phyloP scores from a whole-genome alignment of 2,888 invertebrate species.

The Cryptophagus acutangulus region DNA sequence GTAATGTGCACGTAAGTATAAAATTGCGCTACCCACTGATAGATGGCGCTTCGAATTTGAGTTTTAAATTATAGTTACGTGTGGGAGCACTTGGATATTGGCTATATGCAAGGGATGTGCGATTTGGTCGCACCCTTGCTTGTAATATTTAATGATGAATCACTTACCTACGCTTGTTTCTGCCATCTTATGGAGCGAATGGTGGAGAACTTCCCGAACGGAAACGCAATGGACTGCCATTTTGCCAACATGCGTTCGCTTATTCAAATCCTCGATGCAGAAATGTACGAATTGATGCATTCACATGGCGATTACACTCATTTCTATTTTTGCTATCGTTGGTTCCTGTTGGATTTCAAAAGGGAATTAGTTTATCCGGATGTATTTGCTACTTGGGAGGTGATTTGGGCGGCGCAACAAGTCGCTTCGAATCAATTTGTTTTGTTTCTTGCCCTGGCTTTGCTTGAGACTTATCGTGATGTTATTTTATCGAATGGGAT shows the following conservation, averaged over 20 bases:
- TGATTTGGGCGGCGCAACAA: constrained; percentile 90
- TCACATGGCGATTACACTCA: constrained; percentile 94
- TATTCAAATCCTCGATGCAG: constrained; percentile 85
- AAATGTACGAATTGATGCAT: constrained; percentile 91
- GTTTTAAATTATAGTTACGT: constrained; percentile 69
- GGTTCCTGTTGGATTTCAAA: constrained; percentile 96
- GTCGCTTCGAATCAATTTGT: constrained; percentile 87
- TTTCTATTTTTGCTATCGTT: constrained; percentile 96
- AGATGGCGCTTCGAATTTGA: background rate
- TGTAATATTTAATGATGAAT: constrained; percentile 89
- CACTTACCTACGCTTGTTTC: constrained; percentile 86
- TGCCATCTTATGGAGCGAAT: constrained; percentile 86
- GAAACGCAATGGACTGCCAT: constrained; percentile 92
- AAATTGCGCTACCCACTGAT: background rate
- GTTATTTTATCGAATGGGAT: constrained; percentile 92
- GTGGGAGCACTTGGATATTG: constrained; percentile 90
- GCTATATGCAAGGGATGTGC: constrained; percentile 98
- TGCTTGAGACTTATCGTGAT: constrained; percentile 88
- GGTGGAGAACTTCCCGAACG: constrained; percentile 87
- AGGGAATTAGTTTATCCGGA: constrained; percentile 89
- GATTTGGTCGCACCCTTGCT: constrained; percentile 89
- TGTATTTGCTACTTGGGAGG: constrained; percentile 92
- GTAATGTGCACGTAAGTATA: constrained; percentile 93
- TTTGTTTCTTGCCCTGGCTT: constrained; percentile 84
- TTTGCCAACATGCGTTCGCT: constrained; percentile 92